Conservation (phyloP, 2,888 invertebrate genomes). For the Bruchidius siliquastri region DNA sequence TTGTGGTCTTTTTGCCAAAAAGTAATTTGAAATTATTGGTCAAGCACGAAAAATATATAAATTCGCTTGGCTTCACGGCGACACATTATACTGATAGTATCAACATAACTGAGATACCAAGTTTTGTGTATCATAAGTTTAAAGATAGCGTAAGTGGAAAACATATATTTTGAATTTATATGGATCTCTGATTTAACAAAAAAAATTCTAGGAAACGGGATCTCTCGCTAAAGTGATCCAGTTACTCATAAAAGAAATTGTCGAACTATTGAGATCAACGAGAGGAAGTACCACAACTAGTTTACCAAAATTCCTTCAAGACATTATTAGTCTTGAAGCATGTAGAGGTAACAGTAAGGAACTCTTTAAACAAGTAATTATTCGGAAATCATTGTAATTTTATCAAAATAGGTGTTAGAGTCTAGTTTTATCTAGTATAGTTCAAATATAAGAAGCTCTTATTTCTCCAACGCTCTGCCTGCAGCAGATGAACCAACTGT, state of each 20-base stretch:
- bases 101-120: neutral
- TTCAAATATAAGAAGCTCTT: too few species aligned
- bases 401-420: too few species aligned
- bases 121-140: neutral
- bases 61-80: neutral
- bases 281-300: constrained; percentile 41
- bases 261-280: constrained; percentile 51
- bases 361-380: neutral
- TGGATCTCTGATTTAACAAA: neutral
- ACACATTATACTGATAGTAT: neutral
- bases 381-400: too few species aligned
- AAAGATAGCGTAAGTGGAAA: neutral
- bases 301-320: constrained; percentile 48
- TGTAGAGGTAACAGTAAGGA: constrained; percentile 54
- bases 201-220: neutral
- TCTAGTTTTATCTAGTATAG: too few species aligned
- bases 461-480: too few species aligned
- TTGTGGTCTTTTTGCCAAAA: neutral
- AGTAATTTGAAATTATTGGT: neutral
- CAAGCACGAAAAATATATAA: neutral
- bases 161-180: neutral
- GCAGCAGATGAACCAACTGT: too few species aligned
- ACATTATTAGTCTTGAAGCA: constrained; percentile 58
- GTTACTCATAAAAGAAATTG: constrained; percentile 56
- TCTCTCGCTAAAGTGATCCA: constrained; percentile 22